phyloP scores from a whole-genome alignment of 92 coral and sea anemone species.

The Heliopora coerulea region DNA sequence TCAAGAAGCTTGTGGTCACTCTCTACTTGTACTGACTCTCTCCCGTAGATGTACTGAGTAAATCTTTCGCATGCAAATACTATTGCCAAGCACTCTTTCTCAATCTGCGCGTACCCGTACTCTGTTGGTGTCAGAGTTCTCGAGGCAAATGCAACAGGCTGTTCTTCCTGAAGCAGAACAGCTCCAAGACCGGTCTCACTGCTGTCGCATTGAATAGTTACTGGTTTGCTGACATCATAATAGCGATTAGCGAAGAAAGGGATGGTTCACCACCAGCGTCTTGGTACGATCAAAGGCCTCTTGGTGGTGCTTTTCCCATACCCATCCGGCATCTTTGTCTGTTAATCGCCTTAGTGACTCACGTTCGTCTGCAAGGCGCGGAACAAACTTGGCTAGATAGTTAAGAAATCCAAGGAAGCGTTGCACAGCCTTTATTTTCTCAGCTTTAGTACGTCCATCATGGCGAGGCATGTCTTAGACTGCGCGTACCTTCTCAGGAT shows the following conservation, averaged over 20 bases:
- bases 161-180: constrained; percentile 59
- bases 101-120: constrained; percentile 53
- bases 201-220: constrained; percentile 55
- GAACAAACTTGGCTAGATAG: constrained; percentile 44
- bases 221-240: constrained; percentile 49
- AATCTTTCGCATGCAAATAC: constrained; percentile 59
- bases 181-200: constrained; percentile 58
- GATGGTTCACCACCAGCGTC: constrained; percentile 50
- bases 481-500: constrained; percentile 45
- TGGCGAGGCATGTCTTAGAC: constrained; percentile 15
- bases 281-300: constrained; percentile 46
- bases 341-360: constrained; percentile 21
- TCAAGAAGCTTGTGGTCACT: constrained; percentile 26
- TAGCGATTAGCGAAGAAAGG: constrained; percentile 50
- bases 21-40: not conserved
- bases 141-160: constrained; percentile 62
- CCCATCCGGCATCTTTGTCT: constrained; percentile 34
- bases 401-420: constrained; percentile 50
- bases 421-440: constrained; percentile 36
- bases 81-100: constrained; percentile 54
- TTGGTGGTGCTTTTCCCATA: constrained; percentile 38
- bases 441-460: no score
- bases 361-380: constrained; percentile 22
- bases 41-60: constrained; percentile 46
- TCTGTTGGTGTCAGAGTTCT: no score